Evolutionary conservation across 2,888 invertebrate genomes (phyloP), one percentile per base, ranked within the genome.

Genomic region (Mythimna albipuncta): DNA sequence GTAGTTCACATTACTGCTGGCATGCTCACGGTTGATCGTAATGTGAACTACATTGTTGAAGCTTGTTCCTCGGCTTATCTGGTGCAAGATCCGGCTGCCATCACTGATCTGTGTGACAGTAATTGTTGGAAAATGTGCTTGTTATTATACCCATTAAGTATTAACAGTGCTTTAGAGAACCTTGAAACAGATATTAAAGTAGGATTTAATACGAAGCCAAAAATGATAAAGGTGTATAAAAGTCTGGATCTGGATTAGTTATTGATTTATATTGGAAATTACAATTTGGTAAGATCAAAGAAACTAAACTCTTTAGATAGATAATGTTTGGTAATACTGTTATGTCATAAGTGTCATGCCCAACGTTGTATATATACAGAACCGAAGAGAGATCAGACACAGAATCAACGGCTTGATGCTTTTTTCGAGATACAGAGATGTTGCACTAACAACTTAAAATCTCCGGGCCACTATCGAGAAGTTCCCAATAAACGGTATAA

Each of bases 31-130:
- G 63, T 44, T 68, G 72, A 57, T 63, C 72, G 41, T 63, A 73
- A 69, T 82, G 80, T 66, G 82, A 80, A 74, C 65, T 64, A 59
- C 73, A 80, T 80, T 80, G 80, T 80, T 77, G 64, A 57, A 1
- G 52, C 63, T 16, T 77, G 81, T 81, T 64, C 63, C 32, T 64
- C 38, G 55, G 82, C 59, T 77, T 81, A 80, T 80, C 82, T 73
- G 63, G 68, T 64, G 38, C n/a, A 52, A 81, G 72, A 81, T 79
- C 72, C 58, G 57, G 54, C 76, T 65, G 76, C 65, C 55, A 67
- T 32, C 52, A 57, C 44, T 44, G 26, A 77, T 72, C 35, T 72
- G 57, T 64, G 26, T 61, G 38, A 67, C 16, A 9, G 19, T 81
- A 77, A 77, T 77, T 81, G 72, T 52, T 55, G 26, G 54, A 69